phyloP scores from a whole-genome alignment of 1,140 invertebrate genomes.

The Drosophila aff. region DNA sequence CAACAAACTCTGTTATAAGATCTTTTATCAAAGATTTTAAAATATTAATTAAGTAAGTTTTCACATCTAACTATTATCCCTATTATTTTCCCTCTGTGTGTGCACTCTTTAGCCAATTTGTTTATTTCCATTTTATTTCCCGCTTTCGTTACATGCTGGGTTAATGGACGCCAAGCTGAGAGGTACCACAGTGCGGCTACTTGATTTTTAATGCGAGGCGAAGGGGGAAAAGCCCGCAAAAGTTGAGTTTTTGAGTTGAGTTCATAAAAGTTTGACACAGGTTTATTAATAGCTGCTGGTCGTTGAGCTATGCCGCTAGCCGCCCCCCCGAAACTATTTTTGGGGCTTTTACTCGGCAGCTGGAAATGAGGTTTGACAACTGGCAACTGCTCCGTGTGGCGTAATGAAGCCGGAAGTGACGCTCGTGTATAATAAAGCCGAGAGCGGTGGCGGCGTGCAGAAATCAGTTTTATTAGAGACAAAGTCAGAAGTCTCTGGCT shows the following conservation, averaged over 20 bases:
- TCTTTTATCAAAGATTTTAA: neutral
- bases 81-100: neutral
- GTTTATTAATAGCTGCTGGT: conserved; percentile 76
- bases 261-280: conserved; percentile 76
- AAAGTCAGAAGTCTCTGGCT: conserved; percentile 39
- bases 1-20: neutral
- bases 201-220: conserved; percentile 53
- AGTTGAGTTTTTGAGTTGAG: conserved; percentile 57
- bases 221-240: conserved; percentile 37
- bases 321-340: conserved; percentile 61
- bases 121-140: conserved; percentile 30
- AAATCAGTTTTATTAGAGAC: conserved; percentile 62
- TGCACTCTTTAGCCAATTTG: conserved; percentile 1
- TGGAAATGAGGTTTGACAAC: conserved; percentile 67
- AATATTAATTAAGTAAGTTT: neutral
- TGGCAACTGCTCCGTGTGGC: conserved; percentile 52
- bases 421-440: conserved; percentile 60
- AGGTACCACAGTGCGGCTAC: conserved; percentile 43
- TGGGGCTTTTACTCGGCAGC: conserved; percentile 39
- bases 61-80: neutral
- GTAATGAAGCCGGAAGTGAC: conserved; percentile 72
- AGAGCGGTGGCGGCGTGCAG: conserved; percentile 20
- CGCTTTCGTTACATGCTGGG: conserved; percentile 16
- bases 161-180: conserved; percentile 37
- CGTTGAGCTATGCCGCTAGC: conserved; percentile 51